phyloP scores from a whole-genome alignment of 2,113 vertebrate species.

The Crotalus tigris region DNA sequence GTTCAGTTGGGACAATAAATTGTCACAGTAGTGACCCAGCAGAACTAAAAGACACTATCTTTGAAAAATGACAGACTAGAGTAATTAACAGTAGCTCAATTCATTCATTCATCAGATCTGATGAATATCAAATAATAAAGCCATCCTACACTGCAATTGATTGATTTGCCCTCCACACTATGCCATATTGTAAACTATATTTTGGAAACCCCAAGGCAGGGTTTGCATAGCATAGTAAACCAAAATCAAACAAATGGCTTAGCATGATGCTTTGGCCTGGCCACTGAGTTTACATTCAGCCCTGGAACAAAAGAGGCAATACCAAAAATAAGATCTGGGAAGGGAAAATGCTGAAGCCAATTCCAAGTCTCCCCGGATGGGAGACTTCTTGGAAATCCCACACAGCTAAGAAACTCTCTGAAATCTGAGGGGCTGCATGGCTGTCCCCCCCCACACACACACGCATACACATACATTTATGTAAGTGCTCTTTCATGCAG shows the following conservation, averaged over 20 bases:
- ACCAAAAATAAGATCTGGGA: background rate
- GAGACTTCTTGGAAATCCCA: background rate
- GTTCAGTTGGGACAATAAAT: background rate
- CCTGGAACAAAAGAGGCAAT: background rate
- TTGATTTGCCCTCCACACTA: background rate
- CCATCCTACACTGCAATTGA: background rate
- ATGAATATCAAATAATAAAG: background rate
- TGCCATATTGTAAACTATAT: background rate
- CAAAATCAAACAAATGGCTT: background rate
- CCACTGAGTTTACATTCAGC: background rate
- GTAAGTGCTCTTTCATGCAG: background rate
- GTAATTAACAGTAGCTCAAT: background rate
- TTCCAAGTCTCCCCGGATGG: too few relatives aligned
- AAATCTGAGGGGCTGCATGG: background rate
- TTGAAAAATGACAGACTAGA: background rate
- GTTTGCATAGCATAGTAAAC: background rate
- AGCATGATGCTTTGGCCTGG: background rate
- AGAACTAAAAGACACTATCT: background rate
- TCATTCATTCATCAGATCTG: background rate
- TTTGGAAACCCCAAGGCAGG: background rate
- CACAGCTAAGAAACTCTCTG: background rate
- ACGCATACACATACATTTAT: background rate
- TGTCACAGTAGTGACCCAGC: background rate
- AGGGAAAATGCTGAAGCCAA: background rate
- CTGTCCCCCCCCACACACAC: background rate